Evolutionary conservation across 2,113 vertebrate genomes (phyloP), one percentile per base, ranked within the genome.

Genomic region (Anoplopoma fimbria): DNA sequence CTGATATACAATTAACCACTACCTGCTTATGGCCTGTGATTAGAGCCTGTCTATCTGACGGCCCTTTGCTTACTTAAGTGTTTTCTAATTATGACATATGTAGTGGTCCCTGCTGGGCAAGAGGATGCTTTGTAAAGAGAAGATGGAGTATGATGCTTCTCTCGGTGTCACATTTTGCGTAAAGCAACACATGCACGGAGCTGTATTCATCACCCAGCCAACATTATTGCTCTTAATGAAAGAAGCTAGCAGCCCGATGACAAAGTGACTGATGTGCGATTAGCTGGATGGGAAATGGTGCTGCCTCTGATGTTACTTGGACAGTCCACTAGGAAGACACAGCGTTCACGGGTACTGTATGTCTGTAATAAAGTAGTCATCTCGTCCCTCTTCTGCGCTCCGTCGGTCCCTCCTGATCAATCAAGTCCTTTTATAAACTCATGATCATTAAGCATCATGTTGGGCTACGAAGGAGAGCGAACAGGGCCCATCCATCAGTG

Each of bases 11-110:
- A 96, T 96, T 95, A 96, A 94, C 85, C 93, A 95, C 90, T 94
- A 95, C 95, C 95, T 96, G 95, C 94, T 95, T 93, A 93, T 94
- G 92, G 91, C 87, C 92, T 88, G 91, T 95, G 93, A 95, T 95
- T 95, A 95, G 88, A 90, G 91, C 80, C 88, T 93, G 95, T 92
- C 94, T 91, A 72, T 92, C 87, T 93, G 93, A 94, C 86, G 70
- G 91, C 91, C 89, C 92, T 94, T 93, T 94, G 94, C 94, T 94
- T 97, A 95, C 96, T 96, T 98, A 97, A 99, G 97, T 98, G 97
- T 96, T 98, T 98, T 98, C 96, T 97, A 97, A 98, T 98, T 95
- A 97, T 98, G 97, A 98, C 96, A 96, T 96, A 99, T 95, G 96
- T 93, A 95, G 92, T 94, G 94, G 95, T 95, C 93, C 96, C 96